Percentiles rank a stretch among this genome's conserved stretches.
Evolutionary conservation across 2,888 invertebrate species (phyloP).

Genomic region (Tetranychus truncatus): DNA sequence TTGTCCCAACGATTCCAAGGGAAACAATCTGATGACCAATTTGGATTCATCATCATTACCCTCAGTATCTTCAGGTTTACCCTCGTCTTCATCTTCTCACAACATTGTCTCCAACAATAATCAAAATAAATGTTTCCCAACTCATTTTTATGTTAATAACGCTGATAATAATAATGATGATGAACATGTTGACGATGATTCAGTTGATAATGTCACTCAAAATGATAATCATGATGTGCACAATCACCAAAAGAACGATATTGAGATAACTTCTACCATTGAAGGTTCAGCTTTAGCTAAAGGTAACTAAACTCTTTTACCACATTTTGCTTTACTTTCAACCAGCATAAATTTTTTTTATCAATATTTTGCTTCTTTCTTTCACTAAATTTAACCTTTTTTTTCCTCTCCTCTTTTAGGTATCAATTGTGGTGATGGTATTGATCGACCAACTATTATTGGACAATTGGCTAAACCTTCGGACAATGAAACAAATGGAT

Average conservation of each 20-base stretch:
- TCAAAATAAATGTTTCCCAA: background rate
- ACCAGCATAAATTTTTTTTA: too few species aligned
- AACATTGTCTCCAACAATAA: background rate
- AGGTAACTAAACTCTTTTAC: too few species aligned
- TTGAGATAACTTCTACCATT: too few species aligned
- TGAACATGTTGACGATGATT: background rate
- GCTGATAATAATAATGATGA: background rate
- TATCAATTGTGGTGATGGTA: background rate
- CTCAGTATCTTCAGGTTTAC: too few species aligned
- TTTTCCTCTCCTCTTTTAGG: background rate
- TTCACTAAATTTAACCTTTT: background rate
- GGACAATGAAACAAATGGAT: background rate
- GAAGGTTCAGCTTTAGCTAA: too few species aligned
- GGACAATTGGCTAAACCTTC: constrained; percentile 5
- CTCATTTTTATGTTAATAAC: background rate
- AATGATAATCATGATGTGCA: background rate
- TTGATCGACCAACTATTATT: constrained; percentile 4
- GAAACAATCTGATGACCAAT: background rate
- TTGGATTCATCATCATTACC: background rate
- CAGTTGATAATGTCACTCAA: background rate
- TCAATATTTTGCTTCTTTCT: too few species aligned
- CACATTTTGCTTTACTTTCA: too few species aligned
- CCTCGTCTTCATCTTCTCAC: background rate
- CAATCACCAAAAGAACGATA: too few species aligned
- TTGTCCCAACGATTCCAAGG: background rate